These are phyloP conservation scores for Ischnus inquisitorius DNA, from an alignment of 2,888 invertebrate genomes.

Conservation along the genomic window DNA sequence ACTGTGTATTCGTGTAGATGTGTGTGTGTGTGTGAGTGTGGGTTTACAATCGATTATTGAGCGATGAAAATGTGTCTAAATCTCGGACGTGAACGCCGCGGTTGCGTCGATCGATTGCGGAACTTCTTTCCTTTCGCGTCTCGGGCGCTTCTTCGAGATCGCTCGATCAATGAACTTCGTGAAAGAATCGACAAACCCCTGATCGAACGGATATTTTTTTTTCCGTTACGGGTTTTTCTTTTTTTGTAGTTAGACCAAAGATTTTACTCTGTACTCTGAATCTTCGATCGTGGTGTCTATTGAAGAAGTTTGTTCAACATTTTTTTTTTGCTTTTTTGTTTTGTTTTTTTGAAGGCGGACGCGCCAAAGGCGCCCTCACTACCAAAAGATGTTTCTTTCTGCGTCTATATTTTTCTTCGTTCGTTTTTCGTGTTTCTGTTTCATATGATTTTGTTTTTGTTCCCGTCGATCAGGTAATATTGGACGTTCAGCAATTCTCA, in stretches of 20 bases:
- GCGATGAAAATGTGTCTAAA: slow-evolving; percentile 6
- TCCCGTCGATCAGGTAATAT: slow-evolving; percentile 78
- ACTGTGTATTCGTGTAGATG: not conserved
- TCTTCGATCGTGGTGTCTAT: slow-evolving; percentile 12
- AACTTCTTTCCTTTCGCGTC: not conserved
- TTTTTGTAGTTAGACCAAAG: not conserved
- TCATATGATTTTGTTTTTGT: slow-evolving; percentile 6
- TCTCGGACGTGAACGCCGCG: not conserved
- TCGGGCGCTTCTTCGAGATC: not conserved
- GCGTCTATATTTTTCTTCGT: slow-evolving; percentile 45
- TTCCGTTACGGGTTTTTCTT: not conserved
- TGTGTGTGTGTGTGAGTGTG: not conserved
- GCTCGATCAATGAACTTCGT: not conserved
- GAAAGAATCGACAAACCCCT: not conserved
- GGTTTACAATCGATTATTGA: slow-evolving; percentile 3
- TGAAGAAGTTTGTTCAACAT: not conserved
- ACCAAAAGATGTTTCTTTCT: slow-evolving; percentile 43
- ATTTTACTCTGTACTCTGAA: not conserved
- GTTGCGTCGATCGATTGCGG: not conserved
- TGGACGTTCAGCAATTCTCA: slow-evolving; percentile 86
- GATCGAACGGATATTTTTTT: not conserved
- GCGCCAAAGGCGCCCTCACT: slow-evolving; percentile 25
- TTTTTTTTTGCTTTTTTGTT: not conserved
- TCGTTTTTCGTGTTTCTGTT: slow-evolving; percentile 17
- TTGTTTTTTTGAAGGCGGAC: slow-evolving; percentile 9